Percentiles rank a stretch among this genome's conserved stretches.
phyloP scores from a whole-genome alignment of 2,797 vertebrate genomes.

The Scyliorhinus canicula region DNA sequence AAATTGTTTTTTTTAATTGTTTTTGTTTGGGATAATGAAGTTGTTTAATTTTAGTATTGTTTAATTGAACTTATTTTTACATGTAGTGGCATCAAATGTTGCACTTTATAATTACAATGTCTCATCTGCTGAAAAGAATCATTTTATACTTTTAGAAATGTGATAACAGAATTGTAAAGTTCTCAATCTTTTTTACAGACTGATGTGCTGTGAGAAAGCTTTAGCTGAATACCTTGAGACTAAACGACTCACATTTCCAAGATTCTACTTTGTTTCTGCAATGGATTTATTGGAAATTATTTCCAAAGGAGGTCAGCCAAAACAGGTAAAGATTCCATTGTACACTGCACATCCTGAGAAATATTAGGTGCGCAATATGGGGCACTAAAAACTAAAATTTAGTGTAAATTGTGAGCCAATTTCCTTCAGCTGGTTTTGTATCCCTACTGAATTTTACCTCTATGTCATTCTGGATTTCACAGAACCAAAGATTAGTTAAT shows the following conservation, averaged over 20 bases:
- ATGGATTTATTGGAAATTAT: conserved; percentile 68
- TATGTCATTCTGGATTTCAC: neutral
- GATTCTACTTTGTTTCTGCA: conserved; percentile 66
- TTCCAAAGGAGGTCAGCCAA: conserved; percentile 66
- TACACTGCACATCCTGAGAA: neutral
- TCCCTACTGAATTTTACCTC: neutral
- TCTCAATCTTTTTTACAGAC: conserved; percentile 46
- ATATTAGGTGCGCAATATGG: neutral
- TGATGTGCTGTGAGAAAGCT: conserved; percentile 65
- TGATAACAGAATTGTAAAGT: neutral
- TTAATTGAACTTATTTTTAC: neutral
- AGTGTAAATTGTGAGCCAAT: neutral
- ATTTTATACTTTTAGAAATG: neutral
- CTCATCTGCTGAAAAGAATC: neutral
- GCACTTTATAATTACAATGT: neutral
- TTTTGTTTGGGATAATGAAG: neutral
- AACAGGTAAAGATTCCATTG: conserved; percentile 49
- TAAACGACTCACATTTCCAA: conserved; percentile 61
- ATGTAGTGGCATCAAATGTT: neutral
- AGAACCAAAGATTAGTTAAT: neutral
- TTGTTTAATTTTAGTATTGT: neutral
- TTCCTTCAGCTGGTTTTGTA: neutral
- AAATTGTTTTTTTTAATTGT: neutral
- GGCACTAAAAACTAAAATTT: neutral
- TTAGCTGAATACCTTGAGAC: conserved; percentile 66